Conservation (phyloP, 2,888 invertebrate species). For the Eupithecia exiguata region DNA sequence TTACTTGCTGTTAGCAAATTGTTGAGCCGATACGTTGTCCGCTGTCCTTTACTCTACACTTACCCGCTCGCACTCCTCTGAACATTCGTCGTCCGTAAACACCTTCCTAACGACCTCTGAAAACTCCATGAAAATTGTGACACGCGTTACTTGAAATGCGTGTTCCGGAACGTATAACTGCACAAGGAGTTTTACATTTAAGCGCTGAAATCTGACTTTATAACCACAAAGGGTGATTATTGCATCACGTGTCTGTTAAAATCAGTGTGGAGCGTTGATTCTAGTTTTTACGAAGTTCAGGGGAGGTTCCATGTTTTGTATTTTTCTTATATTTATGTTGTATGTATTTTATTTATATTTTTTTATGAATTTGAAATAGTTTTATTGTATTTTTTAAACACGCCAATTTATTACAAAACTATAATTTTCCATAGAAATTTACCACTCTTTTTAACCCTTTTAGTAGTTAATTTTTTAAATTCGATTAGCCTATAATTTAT, state of each 20-base stretch:
- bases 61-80: not conserved
- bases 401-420: no score
- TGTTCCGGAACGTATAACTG: not conserved
- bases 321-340: no score
- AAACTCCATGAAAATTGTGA: not conserved
- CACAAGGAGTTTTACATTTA: not conserved
- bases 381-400: no score
- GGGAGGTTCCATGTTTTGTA: no score
- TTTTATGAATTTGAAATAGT: no score
- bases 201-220: not conserved
- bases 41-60: not conserved
- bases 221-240: not conserved
- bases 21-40: not conserved
- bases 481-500: no score
- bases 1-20: not conserved
- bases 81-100: slow-evolving; percentile 1
- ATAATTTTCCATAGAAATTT: no score
- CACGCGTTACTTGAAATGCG: not conserved
- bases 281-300: not conserved
- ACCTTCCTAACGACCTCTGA: not conserved
- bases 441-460: no score
- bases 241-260: not conserved
- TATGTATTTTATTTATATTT: no score
- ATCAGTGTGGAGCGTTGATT: not conserved
- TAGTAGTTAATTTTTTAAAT: no score